Base-by-base conservation (phyloP, 2,888 invertebrate species). In the Rosalia funebris region DNA sequence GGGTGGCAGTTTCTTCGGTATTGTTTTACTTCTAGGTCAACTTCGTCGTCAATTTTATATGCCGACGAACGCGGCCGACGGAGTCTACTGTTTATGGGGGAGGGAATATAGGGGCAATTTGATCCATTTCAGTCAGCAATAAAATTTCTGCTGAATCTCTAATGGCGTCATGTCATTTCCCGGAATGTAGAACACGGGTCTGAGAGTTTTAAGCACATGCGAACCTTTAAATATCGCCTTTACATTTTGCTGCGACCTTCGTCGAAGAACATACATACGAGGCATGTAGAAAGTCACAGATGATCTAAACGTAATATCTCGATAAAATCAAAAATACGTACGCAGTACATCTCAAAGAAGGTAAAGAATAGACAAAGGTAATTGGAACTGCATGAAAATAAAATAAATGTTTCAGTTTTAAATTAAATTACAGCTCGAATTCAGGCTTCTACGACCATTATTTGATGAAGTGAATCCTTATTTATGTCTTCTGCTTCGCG, bases 111-210 rank as follows among this genome's bases (percentile, higher is more conserved):
- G 59, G 45, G 50, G 63, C 64, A 60, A 60, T 68, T 64, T 64
- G 64, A 68, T 68, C 59, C 65, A 61, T 67, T 68, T 63, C 58
- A 60, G 61, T 52, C 64, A 59, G 60, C 62, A 65, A 66, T 71
- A 68, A 69, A 71, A 71, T 71, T 69, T 62, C 65, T 65, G 69
- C 71, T 71, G 71, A 71, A 69, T 71, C 68, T 61, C 66, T 68
- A 70, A 70, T 71, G 62, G 69, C 61, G 60, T 68, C 66, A 62
- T 66, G 58, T 62, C 57, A 60, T 66, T 66, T 10, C 39, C 15
- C 2, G 3, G 39, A 39, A 50, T 50, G 50, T 25, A n/a, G 39
- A 17, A 50, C 50, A 50, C 15, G 20, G 20, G 39, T 50, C 50
- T 15, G 25, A 7, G 25, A 25, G 4, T 25, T 25, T 25, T 25